Conservation (phyloP, 2,113 vertebrate species). For the Actinemys pallida region DNA sequence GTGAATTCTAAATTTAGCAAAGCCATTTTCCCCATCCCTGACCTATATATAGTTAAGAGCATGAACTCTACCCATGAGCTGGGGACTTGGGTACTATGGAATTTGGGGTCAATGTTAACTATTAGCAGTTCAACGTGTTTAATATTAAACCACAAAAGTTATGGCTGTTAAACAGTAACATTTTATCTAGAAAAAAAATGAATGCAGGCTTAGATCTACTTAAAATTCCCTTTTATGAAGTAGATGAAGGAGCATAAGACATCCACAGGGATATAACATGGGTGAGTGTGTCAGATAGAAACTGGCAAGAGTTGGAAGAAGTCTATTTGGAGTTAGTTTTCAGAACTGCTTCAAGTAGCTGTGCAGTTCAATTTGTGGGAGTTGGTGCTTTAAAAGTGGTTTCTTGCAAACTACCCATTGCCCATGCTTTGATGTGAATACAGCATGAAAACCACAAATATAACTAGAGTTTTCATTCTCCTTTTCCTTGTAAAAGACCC, state of each 20-base stretch:
- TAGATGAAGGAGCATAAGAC: background rate
- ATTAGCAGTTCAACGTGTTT: background rate
- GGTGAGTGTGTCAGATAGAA: background rate
- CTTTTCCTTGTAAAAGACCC: background rate
- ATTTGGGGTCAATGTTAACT: background rate
- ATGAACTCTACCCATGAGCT: background rate
- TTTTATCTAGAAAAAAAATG: background rate
- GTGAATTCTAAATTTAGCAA: fast-evolving
- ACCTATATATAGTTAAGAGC: fast-evolving
- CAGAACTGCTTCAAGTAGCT: background rate
- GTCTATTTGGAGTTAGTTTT: background rate
- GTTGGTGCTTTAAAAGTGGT: background rate
- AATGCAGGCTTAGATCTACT: background rate
- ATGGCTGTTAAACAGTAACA: background rate
- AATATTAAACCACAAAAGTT: background rate
- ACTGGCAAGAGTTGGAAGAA: background rate
- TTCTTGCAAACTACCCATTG: background rate
- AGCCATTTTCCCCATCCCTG: background rate
- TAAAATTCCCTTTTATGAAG: background rate
- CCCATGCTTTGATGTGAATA: background rate
- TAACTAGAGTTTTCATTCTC: background rate
- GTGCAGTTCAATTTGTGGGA: background rate
- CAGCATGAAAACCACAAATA: background rate
- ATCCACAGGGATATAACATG: fast-evolving
- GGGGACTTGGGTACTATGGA: background rate